Base-by-base conservation (phyloP, 2,888 invertebrate genomes). In the Liposcelis brunnea region DNA sequence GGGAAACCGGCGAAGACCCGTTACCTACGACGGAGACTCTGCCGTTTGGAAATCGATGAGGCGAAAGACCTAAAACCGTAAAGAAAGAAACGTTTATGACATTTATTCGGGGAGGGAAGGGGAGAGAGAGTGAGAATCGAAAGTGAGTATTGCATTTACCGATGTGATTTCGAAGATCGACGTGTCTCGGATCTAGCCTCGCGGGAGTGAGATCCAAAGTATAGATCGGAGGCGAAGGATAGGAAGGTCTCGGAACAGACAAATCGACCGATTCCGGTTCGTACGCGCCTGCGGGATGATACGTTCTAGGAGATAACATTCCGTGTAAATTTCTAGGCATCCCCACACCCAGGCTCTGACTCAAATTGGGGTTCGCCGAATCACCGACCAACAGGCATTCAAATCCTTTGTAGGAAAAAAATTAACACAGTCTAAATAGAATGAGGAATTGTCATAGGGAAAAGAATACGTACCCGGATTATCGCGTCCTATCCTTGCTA, bases 171-270 rank as follows among this genome's bases (percentile, higher is more conserved):
- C 40, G 40, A 6, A 40, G 19, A 18, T 40, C 40, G 7, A 40
- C 15, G 40, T n/a, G 19, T 40, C 40, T 21, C 6, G 40, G 40
- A 19, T 40, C 40, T 7, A 40, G 16, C 11, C 40, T 40, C 11
- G 19, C 7, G 4, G 40, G 40, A 8, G 26, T 26, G 4, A 40
- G 7, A 40, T 40, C 40, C n/a, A 40, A 19, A 5, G 40, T 6
- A 19, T 40, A 40, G 11, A 40, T 40, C 10, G 40, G 40, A 19
- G 37, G 16, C 8, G 40, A 19, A 12, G 40, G 19, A 19, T 40
- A 40, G 10, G 40, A 18, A n/a, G 21, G 15, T 19, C 40, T 3
- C 12, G 40, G 40, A 21, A 40, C 19, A 11, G 18, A 19, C 5
- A 40, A 18, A 19, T 40, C 40, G 6, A 40, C 19, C 4, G 18